Evolutionary conservation across 2,797 vertebrate genomes (phyloP), one percentile per base, ranked within the genome.

Genomic region (Cuculus canorus): DNA sequence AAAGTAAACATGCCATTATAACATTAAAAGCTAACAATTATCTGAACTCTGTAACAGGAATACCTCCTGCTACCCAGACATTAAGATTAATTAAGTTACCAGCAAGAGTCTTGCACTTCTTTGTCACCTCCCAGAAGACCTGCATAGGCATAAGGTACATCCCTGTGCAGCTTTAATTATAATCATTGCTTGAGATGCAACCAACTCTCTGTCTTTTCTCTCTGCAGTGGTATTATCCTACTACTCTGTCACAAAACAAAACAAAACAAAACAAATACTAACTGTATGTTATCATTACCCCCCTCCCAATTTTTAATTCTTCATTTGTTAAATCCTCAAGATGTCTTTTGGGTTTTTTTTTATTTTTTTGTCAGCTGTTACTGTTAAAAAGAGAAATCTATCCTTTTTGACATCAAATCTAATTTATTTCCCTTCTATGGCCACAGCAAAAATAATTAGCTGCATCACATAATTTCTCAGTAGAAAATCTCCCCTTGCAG

Each of bases 41-140:
- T 23, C 18, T 81, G 35, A 78, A 43, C n/a, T 86, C 28, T 32
- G 13, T 17, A 86, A 61, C 5, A 81, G 3, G 6, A 61, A 37
- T 82, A 54, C 33, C 13, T 88, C 30, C 30, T 81, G 48, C 13
- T 47, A 93, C 25, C 5, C 17, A 80, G 39, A 88, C 92, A 80
- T 57, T 70, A 70, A 80, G 30, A 57, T 63, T 90, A 75, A 90
- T 84, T 80, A 95, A 83, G 30, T 75, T 92, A 86, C 23, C 48
- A 93, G 53, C 30, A 86, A 77, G 72, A 92, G 61, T 61, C 7
- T 9, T 83, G 47, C 39, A 78, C 21, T 76, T 76, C 39, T 77
- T 15, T 86, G 47, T 70, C 39, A 88, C 27, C 14, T 93, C 53
- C 35, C 48, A 92, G 70, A 88, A 89, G 37, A 68, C 30, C 17